Base-by-base conservation (phyloP, 2,113 vertebrate genomes). In the Phalacrocorax carbo region DNA sequence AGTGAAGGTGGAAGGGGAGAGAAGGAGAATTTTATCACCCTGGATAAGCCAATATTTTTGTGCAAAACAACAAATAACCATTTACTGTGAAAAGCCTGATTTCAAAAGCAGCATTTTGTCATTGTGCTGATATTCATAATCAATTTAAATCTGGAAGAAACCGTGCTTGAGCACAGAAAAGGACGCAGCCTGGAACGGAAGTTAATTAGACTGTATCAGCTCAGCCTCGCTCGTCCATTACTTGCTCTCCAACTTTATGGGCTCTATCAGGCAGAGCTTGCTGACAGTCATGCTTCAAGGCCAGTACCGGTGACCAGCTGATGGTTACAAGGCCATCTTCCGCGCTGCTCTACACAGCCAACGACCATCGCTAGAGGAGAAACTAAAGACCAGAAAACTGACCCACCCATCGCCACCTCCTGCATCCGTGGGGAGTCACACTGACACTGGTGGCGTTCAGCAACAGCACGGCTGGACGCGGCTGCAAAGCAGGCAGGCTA, bases 81-180 rank as follows among this genome's bases (percentile, higher is more conserved):
- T 95, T 95, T 95, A 55, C 91, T 80, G 84, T 80, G 88, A 94
- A 89, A 89, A 91, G 72, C 46, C 86, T 76, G 90, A 52, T 95
- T 94, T 85, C 86, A 75, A 84, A 95, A 87, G 91, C 70, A 27
- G 95, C 18, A 9, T 91, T 97, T 80, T 94, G 86, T 95, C 71
- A 89, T 51, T 58, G 70, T 60, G 83, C 57, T 82, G 89, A 65
- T 94, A 82, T 42, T 93, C 75, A 76, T 93, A 85, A 94, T 95
- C 96, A 85, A 62, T 97, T 97, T 93, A 97, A 95, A 94, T 84
- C 91, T 49, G 83, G 73, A 61, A 54, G 84, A 93, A 92, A 48
- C 23, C 26, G 29, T 32, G 78, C 62, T 38, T 38, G 51, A 80
- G 89, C 95, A 62, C 46, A 73, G 90, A 58, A 86, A 66, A 79